Evolutionary conservation across 2,113 vertebrate genomes (phyloP), one percentile per base, ranked within the genome.

Genomic region (Urocitellus parryii): DNA sequence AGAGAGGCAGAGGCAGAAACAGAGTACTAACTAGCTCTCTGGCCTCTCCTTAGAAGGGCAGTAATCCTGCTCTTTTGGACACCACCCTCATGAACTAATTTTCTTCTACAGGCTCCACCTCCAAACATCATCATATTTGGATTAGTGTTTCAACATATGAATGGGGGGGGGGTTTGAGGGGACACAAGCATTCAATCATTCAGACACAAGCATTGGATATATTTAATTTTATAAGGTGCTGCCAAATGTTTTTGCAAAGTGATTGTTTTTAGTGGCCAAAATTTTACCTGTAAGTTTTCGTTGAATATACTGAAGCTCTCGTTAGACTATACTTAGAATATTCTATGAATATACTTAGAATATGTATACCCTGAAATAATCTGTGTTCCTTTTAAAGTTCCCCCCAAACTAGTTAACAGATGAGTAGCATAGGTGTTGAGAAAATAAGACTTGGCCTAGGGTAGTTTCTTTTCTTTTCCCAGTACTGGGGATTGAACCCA

Each of bases 321-420:
- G 24, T 25, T 63, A 63, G 61, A 63, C 7, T 82, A 87, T 18
- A 53, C 25, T 67, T 65, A 42, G 11, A 77, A 27, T 72, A 85
- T 48, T 53, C 51, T 53, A 53, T 25, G 61, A 63, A 22, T 82
- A 87, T 13, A 63, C 25, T 67, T 65, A 42, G 11, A 81, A 32
- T 65, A 85, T 48, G 12, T 79, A 45, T n/a, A 79, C 22, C 84
- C 53, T 79, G 29, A 91, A 88, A 91, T 83, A 95, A 79, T 34
- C 22, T 29, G 39, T 16, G 8, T 67, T 39, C 82, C 20, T 74
- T 17, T 29, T 53, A 79, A 73, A 95, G 58, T 89, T 76, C 32
- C 45, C 24, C 76, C 27, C 34, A 25, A 89, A 39, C 65, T 67
- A 34, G 5, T 68, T 80, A 92, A 58, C 37, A 73, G 72, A 84